phyloP scores from a whole-genome alignment of 2,797 vertebrate species.

The Neostethus bicornis region DNA sequence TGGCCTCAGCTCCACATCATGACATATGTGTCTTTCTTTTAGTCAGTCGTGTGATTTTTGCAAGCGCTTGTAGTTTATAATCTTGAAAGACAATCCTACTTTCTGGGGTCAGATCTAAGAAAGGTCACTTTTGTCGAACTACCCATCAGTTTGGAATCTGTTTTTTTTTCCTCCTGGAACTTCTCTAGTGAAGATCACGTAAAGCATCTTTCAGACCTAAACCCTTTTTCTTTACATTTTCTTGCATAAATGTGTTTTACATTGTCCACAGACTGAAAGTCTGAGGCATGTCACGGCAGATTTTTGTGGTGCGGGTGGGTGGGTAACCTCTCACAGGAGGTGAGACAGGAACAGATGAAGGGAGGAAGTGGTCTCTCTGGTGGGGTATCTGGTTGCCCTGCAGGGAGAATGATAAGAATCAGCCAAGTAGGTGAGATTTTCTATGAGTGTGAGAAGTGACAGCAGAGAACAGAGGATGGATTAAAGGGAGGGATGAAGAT shows the following conservation, averaged over 20 bases:
- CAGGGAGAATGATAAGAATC: conserved; percentile 48
- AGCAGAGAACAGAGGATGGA: not conserved
- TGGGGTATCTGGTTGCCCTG: conserved; percentile 54
- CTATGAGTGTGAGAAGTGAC: not conserved
- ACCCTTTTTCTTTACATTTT: conserved; percentile 2
- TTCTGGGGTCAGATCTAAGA: too few relatives aligned
- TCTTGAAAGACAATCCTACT: too few relatives aligned
- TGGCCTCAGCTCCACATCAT: too few relatives aligned
- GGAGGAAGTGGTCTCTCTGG: conserved; percentile 28
- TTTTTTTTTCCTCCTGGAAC: not conserved
- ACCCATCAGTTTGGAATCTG: not conserved
- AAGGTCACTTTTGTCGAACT: too few relatives aligned
- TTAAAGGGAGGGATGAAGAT: conserved; percentile 3
- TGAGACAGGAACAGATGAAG: conserved; percentile 47
- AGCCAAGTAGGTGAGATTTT: conserved; percentile 17
- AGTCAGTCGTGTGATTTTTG: not conserved
- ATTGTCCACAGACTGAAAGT: conserved; percentile 12
- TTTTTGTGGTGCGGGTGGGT: conserved; percentile 17
- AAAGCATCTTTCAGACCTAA: conserved; percentile 2
- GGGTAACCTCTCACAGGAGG: conserved; percentile 41
- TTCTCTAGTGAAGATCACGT: not conserved
- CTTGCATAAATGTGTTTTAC: conserved; percentile 4
- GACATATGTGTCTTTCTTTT: too few relatives aligned
- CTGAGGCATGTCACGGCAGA: conserved; percentile 35
- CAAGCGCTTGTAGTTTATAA: not conserved